These are phyloP conservation scores for Donacobius atricapilla DNA, from an alignment of 2,113 vertebrate genomes.

Conservation along the genomic window DNA sequence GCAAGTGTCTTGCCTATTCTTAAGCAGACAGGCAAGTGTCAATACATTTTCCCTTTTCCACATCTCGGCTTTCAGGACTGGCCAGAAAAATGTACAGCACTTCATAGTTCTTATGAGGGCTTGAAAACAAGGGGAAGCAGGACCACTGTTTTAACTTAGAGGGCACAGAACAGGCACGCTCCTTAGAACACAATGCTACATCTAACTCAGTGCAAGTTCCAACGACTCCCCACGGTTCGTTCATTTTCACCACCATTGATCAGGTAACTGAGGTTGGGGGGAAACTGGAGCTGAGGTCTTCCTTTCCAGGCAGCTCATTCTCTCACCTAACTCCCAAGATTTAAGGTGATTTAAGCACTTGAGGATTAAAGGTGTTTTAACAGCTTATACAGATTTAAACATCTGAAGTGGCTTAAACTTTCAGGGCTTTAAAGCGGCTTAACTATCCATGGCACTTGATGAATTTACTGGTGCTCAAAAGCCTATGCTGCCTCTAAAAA, in stretches of 20 bases:
- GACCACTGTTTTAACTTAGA: accelerated
- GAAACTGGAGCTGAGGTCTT: not conserved
- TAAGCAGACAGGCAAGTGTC: not conserved
- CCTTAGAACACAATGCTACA: not conserved
- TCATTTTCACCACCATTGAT: not conserved
- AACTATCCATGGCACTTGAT: not conserved
- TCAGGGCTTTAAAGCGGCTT: not conserved
- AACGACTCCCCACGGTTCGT: not conserved
- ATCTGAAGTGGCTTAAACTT: conserved; percentile 9
- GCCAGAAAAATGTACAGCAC: not conserved
- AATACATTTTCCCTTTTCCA: not conserved
- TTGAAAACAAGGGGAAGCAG: not conserved
- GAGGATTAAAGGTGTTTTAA: conserved; percentile 6
- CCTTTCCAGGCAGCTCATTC: not conserved
- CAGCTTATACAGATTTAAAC: not conserved
- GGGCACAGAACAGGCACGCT: not conserved
- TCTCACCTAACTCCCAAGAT: not conserved
- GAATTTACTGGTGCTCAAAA: not conserved
- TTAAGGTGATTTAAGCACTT: not conserved
- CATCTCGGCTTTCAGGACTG: not conserved
- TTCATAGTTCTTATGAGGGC: not conserved
- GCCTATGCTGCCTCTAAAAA: not conserved
- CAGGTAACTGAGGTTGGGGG: not conserved
- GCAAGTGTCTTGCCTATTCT: not conserved
- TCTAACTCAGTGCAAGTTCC: not conserved